phyloP scores from a whole-genome alignment of 2,888 invertebrate species.

The Lumbricus terrestris region DNA sequence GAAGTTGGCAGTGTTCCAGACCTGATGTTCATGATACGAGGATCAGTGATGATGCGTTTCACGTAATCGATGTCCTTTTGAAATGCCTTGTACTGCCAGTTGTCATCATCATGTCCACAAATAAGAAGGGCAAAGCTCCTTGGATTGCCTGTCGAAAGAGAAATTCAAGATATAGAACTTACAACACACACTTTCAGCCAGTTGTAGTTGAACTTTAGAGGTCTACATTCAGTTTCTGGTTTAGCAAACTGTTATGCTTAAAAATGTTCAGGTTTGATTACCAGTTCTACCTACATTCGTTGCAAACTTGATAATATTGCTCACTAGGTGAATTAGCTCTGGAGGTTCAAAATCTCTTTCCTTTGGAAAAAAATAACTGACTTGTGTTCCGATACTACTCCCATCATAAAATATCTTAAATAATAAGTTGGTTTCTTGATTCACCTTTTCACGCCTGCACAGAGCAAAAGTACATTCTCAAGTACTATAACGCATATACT shows the following conservation, averaged over 20 bases:
- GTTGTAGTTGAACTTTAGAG: background rate
- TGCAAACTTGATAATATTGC: background rate
- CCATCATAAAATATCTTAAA: too few relatives aligned
- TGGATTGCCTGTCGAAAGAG: background rate
- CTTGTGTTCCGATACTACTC: background rate
- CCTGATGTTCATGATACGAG: slow-evolving; percentile 11
- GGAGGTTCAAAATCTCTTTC: background rate
- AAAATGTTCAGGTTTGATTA: background rate
- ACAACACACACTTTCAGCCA: background rate
- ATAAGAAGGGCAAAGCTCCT: background rate
- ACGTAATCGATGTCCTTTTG: slow-evolving; percentile 10
- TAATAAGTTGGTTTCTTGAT: too few relatives aligned
- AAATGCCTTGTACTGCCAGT: background rate
- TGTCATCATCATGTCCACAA: background rate
- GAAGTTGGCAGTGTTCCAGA: background rate
- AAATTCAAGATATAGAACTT: background rate
- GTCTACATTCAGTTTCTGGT: background rate
- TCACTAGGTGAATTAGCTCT: background rate
- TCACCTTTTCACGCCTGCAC: too few relatives aligned
- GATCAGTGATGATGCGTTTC: background rate
- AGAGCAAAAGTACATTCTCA: background rate
- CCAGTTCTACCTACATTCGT: background rate
- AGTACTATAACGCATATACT: background rate
- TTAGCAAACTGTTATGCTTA: background rate
- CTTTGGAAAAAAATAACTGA: background rate